Base-by-base conservation (phyloP, 2,888 invertebrate genomes). In the Polydrusus tereticollis region DNA sequence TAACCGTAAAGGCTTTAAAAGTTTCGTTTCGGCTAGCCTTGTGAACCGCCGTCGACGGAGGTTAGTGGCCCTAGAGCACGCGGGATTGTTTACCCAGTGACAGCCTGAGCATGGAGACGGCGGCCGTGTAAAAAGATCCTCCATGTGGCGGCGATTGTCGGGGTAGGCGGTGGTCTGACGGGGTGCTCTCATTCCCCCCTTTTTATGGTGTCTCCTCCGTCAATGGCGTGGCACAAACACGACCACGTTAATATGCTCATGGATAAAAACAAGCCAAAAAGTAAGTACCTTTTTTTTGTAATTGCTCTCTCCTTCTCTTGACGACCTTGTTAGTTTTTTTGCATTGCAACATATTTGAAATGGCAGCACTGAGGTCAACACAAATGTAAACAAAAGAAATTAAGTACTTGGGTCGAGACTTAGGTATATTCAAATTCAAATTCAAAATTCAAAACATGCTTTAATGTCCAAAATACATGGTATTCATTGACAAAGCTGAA, bases 201-300 rank as follows among this genome's bases (percentile, higher is more conserved):
- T 68, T 74, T 64, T 74, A 75, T 75, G 75, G 72, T 75, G 65
- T 72, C 72, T 52, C 66, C 75, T 57, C 75, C 75, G 38, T 72
- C 75, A 58, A 90, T 90, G 90, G 90, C 90, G 88, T 91, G 91
- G 91, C 91, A 91, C 85, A 91, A 91, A 87, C 91, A 92, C 87
- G 91, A 91, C 86, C 91, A 91, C 86, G 89, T 90, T 86, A 70
- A 67, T 50, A 89, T 91, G 89, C 89, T 91, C 83, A 89, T 91
- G 90, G 91, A 91, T 85, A 91, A 90, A 87, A 89, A 88, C 84
- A 91, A 91, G 87, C 89, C 88, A 82, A 91, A 91, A 88, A 87
- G 91, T 91, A 85, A 90, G 90, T 89, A 77, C 50, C 18, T 59
- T 4, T 16, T 43, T 7, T 14, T 16, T 18, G 0, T 8, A 45